Evolutionary conservation across 2,888 invertebrate species (phyloP), one percentile per base, ranked within the genome.

Genomic region (Lydus trimaculatus): DNA sequence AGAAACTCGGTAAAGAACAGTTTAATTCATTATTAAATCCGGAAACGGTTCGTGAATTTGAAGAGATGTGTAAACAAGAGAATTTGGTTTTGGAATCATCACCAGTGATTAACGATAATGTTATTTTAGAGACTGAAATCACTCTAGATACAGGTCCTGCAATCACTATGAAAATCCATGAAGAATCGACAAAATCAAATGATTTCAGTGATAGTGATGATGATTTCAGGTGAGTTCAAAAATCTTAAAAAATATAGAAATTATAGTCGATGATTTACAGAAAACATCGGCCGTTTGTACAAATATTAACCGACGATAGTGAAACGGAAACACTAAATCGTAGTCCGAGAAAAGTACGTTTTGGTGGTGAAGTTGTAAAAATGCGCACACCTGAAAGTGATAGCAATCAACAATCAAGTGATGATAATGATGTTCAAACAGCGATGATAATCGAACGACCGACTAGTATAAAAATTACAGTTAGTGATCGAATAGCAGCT

Each of bases 311-410:
- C 48, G 88, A 85, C 48, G 83, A 88, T 69, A 90, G 87, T 36
- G 87, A 89, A 0, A 89, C 90, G 65, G 79, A 79, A 65, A 56
- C 72, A 31, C 72, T 80, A 36, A 87, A 90, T 25, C 87, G 89
- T 74, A 90, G 90, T 0, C 89, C 91, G 0, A 90, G 94, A 81
- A 89, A 93, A 78, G 95, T 95, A 9, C 90, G 93, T 61, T 95
- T 95, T 76, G 95, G 95, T 5, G 95, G 95, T n/a, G 95, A 95
- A 85, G 89, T 93, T 72, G 91, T 95, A 4, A 95, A 95, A 86
- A 89, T 95, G 84, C 87, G 95, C 72, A 95, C 95, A 15, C 95
- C 95, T 0, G 95, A 95, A 75, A 94, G 94, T 82, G 94, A 94
- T 80, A 86, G 90, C 31, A 87, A 88, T 61, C 87, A 88, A 13